These are phyloP conservation scores for Platyscapa corneri DNA, from an alignment of 1,140 invertebrate genomes.

Conservation along the genomic window DNA sequence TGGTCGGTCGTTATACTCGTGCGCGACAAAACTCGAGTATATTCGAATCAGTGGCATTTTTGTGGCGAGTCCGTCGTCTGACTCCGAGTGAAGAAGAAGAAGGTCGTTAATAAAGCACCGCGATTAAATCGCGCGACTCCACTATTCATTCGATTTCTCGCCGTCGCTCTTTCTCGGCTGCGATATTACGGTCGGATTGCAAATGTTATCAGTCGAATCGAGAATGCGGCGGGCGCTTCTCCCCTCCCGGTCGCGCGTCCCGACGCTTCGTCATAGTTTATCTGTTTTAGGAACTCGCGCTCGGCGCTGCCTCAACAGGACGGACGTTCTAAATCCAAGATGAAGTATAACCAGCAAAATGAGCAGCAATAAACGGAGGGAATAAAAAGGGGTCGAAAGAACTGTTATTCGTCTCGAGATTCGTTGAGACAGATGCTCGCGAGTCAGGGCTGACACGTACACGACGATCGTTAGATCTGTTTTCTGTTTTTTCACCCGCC, in stretches of 20 bases:
- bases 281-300: constrained; percentile 4
- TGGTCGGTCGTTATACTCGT: too few species aligned
- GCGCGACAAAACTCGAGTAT: too few species aligned
- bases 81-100: too few species aligned
- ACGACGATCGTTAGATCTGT: constrained; percentile 3
- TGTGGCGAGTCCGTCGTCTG: too few species aligned
- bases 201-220: constrained; percentile 34
- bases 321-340: constrained; percentile 32
- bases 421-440: constrained; percentile 1
- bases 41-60: too few species aligned
- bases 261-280: not conserved
- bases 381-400: constrained; percentile 10
- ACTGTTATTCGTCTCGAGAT: constrained; percentile 7
- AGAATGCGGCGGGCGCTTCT: not conserved
- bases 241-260: not conserved
- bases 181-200: constrained; percentile 10
- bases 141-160: too few species aligned
- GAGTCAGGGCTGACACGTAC: not conserved
- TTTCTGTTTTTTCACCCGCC: not conserved
- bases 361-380: constrained; percentile 21
- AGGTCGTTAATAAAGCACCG: too few species aligned
- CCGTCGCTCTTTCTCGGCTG: not conserved
- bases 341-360: constrained; percentile 41
- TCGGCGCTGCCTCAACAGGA: not conserved
- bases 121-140: too few species aligned